Evolutionary conservation across 2,888 invertebrate genomes (phyloP).

Genomic region (Mythimna loreyi): DNA sequence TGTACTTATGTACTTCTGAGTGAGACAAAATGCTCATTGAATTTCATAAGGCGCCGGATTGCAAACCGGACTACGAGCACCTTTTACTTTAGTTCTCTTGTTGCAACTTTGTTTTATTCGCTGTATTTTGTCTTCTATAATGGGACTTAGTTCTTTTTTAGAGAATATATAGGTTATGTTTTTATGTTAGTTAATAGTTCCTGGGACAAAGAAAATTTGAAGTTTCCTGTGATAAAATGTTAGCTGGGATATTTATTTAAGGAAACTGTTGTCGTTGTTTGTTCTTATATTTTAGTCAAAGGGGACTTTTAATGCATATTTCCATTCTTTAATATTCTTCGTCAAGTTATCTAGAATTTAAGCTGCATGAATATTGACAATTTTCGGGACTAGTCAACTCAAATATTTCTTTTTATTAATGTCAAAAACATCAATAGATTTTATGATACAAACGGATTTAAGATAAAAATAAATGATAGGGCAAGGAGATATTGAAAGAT

Average conservation of each 20-base stretch:
- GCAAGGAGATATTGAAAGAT: too few species aligned
- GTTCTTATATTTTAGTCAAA: too few species aligned
- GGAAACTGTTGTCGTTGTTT: too few species aligned
- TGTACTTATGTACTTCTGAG: conserved; percentile 68
- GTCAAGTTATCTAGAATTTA: background rate
- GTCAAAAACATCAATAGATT: too few species aligned
- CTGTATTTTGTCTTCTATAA: conserved; percentile 23
- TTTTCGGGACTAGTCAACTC: too few species aligned
- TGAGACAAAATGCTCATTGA: conserved; percentile 85
- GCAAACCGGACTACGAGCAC: conserved; percentile 60
- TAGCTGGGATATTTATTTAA: background rate
- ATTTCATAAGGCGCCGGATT: conserved; percentile 80
- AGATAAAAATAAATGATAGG: too few species aligned
- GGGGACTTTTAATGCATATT: background rate
- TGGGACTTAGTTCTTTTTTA: conserved; percentile 28
- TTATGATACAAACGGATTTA: too few species aligned
- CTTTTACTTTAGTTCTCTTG: conserved; percentile 44
- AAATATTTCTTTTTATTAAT: too few species aligned
- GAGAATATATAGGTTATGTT: conserved; percentile 6
- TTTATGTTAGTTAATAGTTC: conserved; percentile 8
- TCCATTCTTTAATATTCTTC: background rate
- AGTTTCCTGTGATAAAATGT: background rate
- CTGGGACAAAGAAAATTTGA: background rate
- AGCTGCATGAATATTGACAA: too few species aligned
- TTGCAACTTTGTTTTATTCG: conserved; percentile 52